Conservation (phyloP, 2,113 vertebrate species). For the Arvicanthis niloticus region DNA sequence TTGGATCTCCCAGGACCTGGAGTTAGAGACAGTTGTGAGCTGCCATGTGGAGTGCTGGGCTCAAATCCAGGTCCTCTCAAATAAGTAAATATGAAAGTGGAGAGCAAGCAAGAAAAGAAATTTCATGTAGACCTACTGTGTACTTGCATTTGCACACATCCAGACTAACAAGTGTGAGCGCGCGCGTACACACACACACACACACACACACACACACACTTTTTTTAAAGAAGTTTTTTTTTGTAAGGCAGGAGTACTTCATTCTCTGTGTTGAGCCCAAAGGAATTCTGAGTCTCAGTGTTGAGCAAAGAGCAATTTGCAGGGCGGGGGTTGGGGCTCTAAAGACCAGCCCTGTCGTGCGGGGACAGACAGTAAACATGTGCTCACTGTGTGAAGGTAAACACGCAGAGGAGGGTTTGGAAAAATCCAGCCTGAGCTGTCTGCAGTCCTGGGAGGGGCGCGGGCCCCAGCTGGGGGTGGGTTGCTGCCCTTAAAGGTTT, state of each 20-base stretch:
- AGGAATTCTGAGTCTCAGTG: neutral
- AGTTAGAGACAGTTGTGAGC: neutral
- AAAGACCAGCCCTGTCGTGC: neutral
- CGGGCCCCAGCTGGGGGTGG: neutral
- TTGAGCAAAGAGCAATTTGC: neutral
- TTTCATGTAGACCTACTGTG: neutral
- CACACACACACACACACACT: neutral
- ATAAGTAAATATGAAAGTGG: neutral
- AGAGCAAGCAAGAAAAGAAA: neutral
- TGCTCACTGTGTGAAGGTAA: neutral
- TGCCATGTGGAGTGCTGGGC: neutral
- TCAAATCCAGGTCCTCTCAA: neutral
- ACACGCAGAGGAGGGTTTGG: neutral
- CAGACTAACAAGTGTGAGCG: neutral
- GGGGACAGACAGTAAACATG: conserved; percentile 13
- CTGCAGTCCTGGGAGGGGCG: neutral
- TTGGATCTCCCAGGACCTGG: neutral
- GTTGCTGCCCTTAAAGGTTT: neutral
- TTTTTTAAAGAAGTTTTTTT: neutral
- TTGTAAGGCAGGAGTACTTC: neutral
- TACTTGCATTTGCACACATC: neutral
- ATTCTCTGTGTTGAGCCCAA: neutral
- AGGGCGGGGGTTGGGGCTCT: neutral
- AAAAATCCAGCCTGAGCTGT: neutral
- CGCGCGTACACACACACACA: neutral